A percentile compares a stretch with the other conserved stretches of the same genome.
phyloP scores from a whole-genome alignment of 2,888 invertebrate genomes.

The Cataglyphis albicans region DNA sequence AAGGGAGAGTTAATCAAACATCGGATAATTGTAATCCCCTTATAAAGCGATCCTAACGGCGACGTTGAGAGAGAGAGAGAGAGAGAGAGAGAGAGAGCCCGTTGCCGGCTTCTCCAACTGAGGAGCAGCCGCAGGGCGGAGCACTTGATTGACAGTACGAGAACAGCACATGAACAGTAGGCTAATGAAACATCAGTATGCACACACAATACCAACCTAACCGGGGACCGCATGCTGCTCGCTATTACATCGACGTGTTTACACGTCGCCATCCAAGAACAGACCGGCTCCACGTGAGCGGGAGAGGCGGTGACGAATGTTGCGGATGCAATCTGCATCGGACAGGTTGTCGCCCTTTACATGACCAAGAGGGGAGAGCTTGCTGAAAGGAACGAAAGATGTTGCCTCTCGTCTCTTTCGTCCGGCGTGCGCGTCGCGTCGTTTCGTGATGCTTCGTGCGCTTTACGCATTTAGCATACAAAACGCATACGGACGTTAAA shows the following conservation, averaged over 20 bases:
- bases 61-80: constrained; percentile 55
- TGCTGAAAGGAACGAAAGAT: constrained; percentile 51
- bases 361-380: constrained; percentile 5
- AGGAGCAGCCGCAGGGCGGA: constrained; percentile 78
- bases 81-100: constrained; percentile 38
- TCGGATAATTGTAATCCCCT: constrained; percentile 80
- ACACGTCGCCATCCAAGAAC: constrained; percentile 68
- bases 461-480: constrained; percentile 55
- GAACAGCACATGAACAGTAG: constrained; percentile 81
- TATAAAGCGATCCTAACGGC: constrained; percentile 78
- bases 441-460: constrained; percentile 28
- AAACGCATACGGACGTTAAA: constrained; percentile 39
- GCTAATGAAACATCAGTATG: constrained; percentile 85
- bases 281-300: constrained; percentile 34
- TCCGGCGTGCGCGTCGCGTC: constrained; percentile 16
- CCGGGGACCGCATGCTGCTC: constrained; percentile 68
- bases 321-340: constrained; percentile 60
- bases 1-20: constrained; percentile 74
- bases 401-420: constrained; percentile 16
- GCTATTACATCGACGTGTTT: constrained; percentile 79
- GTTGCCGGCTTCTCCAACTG: constrained; percentile 68
- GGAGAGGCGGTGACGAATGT: constrained; percentile 67
- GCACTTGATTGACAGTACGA: constrained; percentile 83
- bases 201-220: constrained; percentile 77
- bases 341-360: constrained; percentile 66